Evolutionary conservation across 2,888 invertebrate species (phyloP), one percentile per base, ranked within the genome.

Genomic region (Aleiodes alternator): DNA sequence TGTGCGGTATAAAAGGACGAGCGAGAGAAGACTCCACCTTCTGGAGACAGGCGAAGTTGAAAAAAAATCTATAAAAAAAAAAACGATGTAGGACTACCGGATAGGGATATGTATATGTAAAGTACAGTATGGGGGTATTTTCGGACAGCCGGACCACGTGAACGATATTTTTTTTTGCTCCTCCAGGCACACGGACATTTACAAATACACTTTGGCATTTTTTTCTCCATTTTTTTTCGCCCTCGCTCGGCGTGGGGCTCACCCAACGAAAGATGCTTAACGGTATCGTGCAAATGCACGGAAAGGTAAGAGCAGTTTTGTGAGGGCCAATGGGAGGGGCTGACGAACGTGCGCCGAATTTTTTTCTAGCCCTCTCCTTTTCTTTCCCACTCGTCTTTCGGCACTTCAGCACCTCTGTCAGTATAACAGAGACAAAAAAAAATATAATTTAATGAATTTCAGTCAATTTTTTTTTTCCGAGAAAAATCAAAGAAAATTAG

Each of bases 321-420:
- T 66, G 59, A 72, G 71, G 48, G 68, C 72, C 72, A 53, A 56
- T 72, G 69, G 75, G 68, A 57, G 23, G 70, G 55, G 69, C 72
- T 14, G 69, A 31, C 53, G 66, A 79, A 78, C 78, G 80, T 79
- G 80, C 77, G 53, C 74, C 78, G 80, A 79, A 80, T 79, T 80
- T 76, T 76, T 71, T 78, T 71, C 57, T 69, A 59, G 7, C 69
- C 55, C 57, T 75, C 57, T 12, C 31, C 56, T 72, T 72, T 61
- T 74, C 38, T 31, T 69, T 66, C 43, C 50, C 31, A 56, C 11
- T 74, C 51, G 14, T 64, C 69, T 72, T 56, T 14, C 51, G 4
- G 12, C 12, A 43, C n/a, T 43, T 53, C 66, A 6, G 11, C 48
- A 55, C 48, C 74, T 68, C 55, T 34, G n/a, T 55, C 59, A 55